phyloP scores from a whole-genome alignment of 2,888 invertebrate genomes.

The Selenia dentaria region DNA sequence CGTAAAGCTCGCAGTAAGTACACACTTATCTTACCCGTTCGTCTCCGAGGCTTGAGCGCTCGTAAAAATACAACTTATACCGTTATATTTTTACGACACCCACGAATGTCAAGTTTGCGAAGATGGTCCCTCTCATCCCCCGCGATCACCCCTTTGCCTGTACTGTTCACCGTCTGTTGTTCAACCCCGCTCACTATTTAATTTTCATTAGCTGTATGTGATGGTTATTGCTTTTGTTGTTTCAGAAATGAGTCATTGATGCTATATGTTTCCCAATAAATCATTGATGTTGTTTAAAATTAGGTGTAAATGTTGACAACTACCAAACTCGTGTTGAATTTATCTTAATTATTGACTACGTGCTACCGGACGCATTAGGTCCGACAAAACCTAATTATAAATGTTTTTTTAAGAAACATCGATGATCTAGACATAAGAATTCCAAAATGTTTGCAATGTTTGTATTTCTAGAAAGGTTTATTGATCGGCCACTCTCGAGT shows the following conservation, averaged over 20 bases:
- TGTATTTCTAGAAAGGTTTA: no score
- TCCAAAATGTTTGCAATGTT: no score
- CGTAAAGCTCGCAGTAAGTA: constrained; percentile 29
- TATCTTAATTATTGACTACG: no score
- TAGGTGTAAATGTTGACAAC: no score
- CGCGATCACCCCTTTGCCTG: constrained; percentile 16
- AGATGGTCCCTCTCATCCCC: constrained; percentile 49
- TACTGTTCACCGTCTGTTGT: constrained; percentile 51
- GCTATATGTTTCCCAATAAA: no score
- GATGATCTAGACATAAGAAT: no score
- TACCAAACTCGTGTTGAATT: no score
- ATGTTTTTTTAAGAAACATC: no score
- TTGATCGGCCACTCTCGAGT: no score
- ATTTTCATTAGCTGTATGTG: constrained; percentile 23
- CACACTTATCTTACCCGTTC: constrained; percentile 49
- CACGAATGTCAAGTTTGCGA: constrained; percentile 78
- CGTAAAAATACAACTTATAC: constrained; percentile 78
- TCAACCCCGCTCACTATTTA: constrained; percentile 29
- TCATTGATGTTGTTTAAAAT: no score
- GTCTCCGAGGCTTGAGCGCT: constrained; percentile 58
- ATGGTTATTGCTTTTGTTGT: constrained; percentile 5
- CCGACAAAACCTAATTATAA: no score
- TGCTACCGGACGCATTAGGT: no score
- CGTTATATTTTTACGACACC: constrained; percentile 78
- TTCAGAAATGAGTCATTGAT: not conserved